Evolutionary conservation across 2,888 invertebrate genomes (phyloP).

Genomic region (Seira sanloemensis): DNA sequence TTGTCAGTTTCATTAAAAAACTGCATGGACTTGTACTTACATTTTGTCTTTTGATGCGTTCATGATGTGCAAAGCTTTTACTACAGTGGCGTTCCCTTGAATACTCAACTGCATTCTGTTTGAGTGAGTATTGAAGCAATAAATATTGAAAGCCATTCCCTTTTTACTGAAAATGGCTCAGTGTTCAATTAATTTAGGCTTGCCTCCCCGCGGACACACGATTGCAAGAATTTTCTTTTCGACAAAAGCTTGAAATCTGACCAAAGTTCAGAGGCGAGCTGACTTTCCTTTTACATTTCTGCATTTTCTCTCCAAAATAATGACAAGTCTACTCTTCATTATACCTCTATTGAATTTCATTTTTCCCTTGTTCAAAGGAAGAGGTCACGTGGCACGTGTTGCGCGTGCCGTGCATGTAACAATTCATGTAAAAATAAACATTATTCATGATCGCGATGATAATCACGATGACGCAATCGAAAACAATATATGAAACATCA

Average conservation of each 20-base stretch:
- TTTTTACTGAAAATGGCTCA: neutral
- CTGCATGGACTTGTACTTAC: neutral
- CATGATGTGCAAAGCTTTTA: neutral
- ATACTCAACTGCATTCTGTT: neutral
- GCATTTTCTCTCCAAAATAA: constrained; percentile 27
- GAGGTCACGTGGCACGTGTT: constrained; percentile 61
- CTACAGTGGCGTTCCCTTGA: neutral
- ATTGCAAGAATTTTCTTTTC: neutral
- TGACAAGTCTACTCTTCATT: neutral
- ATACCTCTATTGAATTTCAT: neutral
- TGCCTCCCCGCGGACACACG: neutral
- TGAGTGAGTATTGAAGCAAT: neutral
- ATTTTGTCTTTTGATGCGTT: neutral
- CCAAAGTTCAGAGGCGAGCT: neutral
- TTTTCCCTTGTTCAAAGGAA: neutral
- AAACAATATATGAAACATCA: neutral
- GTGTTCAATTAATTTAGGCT: neutral
- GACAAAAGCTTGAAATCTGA: neutral
- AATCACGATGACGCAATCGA: neutral
- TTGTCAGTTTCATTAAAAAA: neutral
- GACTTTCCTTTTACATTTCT: neutral
- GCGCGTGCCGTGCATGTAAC: constrained; percentile 24
- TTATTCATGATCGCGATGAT: neutral
- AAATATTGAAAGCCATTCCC: neutral
- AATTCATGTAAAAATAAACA: constrained; percentile 31